These are phyloP conservation scores for Xiphias gladius DNA, from an alignment of 2,113 vertebrate species.

Conservation along the genomic window DNA sequence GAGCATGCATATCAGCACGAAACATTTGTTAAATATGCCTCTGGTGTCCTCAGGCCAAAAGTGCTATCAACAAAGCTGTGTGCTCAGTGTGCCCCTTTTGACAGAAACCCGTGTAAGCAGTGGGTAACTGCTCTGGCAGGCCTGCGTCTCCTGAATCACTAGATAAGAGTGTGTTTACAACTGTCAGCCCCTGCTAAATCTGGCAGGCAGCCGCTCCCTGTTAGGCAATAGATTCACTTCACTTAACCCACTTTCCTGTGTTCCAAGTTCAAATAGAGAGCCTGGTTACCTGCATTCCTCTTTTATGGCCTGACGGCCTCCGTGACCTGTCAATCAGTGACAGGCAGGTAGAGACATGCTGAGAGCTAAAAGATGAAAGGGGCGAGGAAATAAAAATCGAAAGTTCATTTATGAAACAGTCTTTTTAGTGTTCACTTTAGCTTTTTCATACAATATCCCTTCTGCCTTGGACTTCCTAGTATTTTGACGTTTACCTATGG, in stretches of 20 bases:
- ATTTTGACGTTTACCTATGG: background rate
- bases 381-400: background rate
- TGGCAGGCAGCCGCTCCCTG: constrained; percentile 73
- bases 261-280: constrained; percentile 70
- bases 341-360: constrained; percentile 51
- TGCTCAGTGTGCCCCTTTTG: constrained; percentile 46
- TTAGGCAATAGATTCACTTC: constrained; percentile 73
- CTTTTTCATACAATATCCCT: background rate
- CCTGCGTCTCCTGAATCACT: constrained; percentile 55
- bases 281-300: constrained; percentile 66
- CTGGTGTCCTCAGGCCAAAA: constrained; percentile 37
- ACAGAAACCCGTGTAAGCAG: constrained; percentile 70
- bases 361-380: constrained; percentile 3
- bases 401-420: constrained; percentile 22
- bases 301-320: constrained; percentile 50
- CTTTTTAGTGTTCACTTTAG: background rate
- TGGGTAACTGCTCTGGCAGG: constrained; percentile 55
- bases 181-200: constrained; percentile 71
- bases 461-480: background rate
- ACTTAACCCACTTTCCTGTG: constrained; percentile 78
- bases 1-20: constrained; percentile 30
- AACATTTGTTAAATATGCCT: constrained; percentile 49
- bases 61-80: constrained; percentile 46
- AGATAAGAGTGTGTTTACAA: constrained; percentile 79
- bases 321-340: constrained; percentile 69